Evolutionary conservation across 2,113 vertebrate species (phyloP), one percentile per base, ranked within the genome.

Genomic region (Amblyopsis rosae): DNA sequence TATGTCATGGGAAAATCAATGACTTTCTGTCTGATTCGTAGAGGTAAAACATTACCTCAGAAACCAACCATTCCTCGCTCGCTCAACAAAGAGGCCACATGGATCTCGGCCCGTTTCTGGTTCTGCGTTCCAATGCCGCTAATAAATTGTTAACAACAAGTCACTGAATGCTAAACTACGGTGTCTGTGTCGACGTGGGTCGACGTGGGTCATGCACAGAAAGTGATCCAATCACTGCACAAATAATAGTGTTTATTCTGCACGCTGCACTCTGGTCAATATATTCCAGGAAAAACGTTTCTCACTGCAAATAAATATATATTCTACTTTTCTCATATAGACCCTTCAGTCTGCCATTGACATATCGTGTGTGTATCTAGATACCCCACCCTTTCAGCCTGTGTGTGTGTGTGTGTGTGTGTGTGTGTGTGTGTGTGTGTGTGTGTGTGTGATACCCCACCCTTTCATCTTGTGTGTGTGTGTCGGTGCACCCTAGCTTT

Each of bases 1-100:
- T 62, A 70, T 82, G 87, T 87, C 87, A 88, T 63, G 70, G 80
- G 75, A 84, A 92, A 90, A 93, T 93, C 92, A 84, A 94, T 93
- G 63, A 75, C 86, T 89, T 58, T 91, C 83, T 85, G 90, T 88
- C 86, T 85, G 86, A 77, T 91, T 87, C 13, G 69, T 76, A 89
- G 86, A 87, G 62, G 67, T 65, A 1, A 49, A 82, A 75, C 81
- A 46, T 1, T 41, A 69, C 76, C 81, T 62, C 65, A 50, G 13
- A 56, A 32, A 13, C 66, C 47, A 19, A 32, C 53, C 17, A 26
- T 26, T 68, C 35, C 73, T 7, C 62, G 72, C 72, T 74, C 5
- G 54, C 70, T 17, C 63, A 85, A 86, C n/a, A 84, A 81, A 62
- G 76, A 80, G 76, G 73, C 65, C 76, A 41, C 82, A 63, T 77